These are phyloP conservation scores for Myrmecophaga tridactyla DNA, from an alignment of 2,113 vertebrate species.

Conservation along the genomic window DNA sequence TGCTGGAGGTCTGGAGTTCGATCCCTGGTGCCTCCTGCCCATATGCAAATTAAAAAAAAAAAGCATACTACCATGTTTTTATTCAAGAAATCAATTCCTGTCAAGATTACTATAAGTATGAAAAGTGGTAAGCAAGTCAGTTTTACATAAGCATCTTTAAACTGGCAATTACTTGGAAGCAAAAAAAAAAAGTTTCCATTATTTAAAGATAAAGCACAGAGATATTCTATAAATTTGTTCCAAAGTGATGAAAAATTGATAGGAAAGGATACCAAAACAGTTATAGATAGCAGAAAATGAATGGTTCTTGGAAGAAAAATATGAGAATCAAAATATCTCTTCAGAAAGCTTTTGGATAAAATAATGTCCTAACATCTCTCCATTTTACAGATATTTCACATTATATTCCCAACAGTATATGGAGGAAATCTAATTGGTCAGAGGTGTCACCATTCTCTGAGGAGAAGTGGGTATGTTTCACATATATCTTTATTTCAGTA, in stretches of 20 bases:
- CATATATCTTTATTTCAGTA: not conserved
- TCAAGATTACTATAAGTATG: conserved; percentile 2
- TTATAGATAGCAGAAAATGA: not conserved
- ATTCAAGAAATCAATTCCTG: not conserved
- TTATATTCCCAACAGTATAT: too few species aligned
- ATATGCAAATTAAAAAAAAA: too few species aligned
- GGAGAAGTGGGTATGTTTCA: not conserved
- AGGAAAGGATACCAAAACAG: not conserved
- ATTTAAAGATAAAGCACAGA: not conserved
- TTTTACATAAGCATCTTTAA: conserved; percentile 2
- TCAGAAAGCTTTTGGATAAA: not conserved
- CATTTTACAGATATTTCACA: not conserved
- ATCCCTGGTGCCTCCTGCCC: too few species aligned
- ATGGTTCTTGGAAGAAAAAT: not conserved
- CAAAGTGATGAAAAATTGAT: not conserved
- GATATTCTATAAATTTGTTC: not conserved
- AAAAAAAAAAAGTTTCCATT: not conserved
- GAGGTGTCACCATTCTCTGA: not conserved
- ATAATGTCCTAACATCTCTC: not conserved
- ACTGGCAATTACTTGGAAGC: not conserved
- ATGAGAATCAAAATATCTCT: not conserved
- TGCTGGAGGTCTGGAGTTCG: too few species aligned
- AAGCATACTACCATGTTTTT: not conserved
- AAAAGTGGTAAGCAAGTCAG: conserved; percentile 18
- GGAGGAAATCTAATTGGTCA: not conserved